phyloP scores from a whole-genome alignment of 2,888 invertebrate genomes.

The Diaphora mendica region DNA sequence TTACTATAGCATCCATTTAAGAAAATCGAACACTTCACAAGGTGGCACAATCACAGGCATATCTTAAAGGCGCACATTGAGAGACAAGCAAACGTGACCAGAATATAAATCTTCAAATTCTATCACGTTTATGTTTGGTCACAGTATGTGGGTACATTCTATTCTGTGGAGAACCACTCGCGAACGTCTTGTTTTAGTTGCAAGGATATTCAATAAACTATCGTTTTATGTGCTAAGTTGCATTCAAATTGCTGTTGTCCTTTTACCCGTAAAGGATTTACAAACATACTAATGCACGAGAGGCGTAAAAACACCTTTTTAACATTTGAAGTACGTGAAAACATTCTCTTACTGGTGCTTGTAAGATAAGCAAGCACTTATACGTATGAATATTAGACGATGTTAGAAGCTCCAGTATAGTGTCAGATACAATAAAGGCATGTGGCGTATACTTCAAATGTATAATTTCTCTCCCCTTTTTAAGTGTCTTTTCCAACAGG shows the following conservation, averaged over 20 bases:
- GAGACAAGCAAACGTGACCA: slow-evolving; percentile 26
- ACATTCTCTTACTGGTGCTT: not conserved
- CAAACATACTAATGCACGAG: not conserved
- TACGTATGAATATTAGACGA: not conserved
- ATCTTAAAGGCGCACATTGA: slow-evolving; percentile 28
- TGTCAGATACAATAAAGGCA: not conserved
- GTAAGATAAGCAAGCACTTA: not conserved
- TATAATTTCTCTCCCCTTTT: not conserved
- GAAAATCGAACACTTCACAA: slow-evolving; percentile 39
- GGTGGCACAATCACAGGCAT: slow-evolving; percentile 38
- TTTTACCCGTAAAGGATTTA: not conserved
- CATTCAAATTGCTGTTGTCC: not conserved
- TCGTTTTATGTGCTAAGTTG: not conserved
- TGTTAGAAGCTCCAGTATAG: not conserved
- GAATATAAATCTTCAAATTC: slow-evolving; percentile 50
- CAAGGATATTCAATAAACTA: not conserved
- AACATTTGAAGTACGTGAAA: not conserved
- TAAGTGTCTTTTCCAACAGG: not conserved
- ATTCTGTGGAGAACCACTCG: not conserved
- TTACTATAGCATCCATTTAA: slow-evolving; percentile 29
- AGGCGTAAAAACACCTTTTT: not conserved
- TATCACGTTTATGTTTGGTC: slow-evolving; percentile 30
- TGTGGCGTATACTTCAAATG: not conserved
- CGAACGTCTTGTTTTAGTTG: not conserved
- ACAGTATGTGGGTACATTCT: not conserved